These are phyloP conservation scores for Hymenopus coronatus DNA, from an alignment of 2,888 invertebrate species.

Conservation along the genomic window DNA sequence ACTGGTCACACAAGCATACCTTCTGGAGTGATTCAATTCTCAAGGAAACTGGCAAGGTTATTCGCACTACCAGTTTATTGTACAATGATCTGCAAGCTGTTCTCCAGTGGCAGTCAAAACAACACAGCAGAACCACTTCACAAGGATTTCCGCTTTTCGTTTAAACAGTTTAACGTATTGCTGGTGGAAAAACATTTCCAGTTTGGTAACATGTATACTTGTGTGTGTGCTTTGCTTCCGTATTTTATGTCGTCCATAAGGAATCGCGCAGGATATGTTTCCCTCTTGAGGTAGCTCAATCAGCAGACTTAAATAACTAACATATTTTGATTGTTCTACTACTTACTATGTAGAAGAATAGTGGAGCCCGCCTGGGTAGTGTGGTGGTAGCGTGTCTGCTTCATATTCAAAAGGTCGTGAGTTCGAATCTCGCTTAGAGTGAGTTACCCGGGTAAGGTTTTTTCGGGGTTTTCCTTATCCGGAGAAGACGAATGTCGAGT, in stretches of 20 bases:
- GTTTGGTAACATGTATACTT: neutral
- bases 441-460: too few relatives aligned
- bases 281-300: too few relatives aligned
- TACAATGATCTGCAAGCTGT: neutral
- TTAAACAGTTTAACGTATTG: neutral
- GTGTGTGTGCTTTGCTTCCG: neutral
- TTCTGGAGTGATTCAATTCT: neutral
- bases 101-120: neutral
- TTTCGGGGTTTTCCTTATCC: too few relatives aligned
- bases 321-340: too few relatives aligned
- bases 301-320: too few relatives aligned
- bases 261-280: too few relatives aligned
- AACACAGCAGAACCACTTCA: neutral
- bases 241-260: neutral
- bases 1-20: neutral
- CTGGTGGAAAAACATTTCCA: neutral
- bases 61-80: neutral
- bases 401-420: too few relatives aligned
- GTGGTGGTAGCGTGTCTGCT: too few relatives aligned
- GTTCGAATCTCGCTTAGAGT: too few relatives aligned
- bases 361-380: too few relatives aligned
- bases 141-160: neutral
- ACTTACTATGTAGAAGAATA: too few relatives aligned
- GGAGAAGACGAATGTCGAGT: too few relatives aligned
- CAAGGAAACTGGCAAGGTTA: neutral